Conservation (phyloP, 2,888 invertebrate genomes). For the Monochamus alternatus region DNA sequence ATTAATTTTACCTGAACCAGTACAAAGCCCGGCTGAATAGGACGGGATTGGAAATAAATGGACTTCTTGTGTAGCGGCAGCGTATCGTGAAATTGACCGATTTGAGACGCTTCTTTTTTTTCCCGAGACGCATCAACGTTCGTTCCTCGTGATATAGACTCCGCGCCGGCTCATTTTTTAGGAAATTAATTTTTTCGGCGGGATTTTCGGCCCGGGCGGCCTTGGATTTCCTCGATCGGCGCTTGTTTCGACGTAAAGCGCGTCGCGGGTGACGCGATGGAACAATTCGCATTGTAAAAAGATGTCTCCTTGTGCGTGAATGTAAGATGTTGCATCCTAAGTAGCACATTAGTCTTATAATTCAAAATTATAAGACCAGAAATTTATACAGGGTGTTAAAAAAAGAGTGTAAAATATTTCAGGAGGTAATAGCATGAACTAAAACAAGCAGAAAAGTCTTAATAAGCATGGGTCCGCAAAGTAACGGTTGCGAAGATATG, state of each 20-base stretch:
- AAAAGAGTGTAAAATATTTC: no score
- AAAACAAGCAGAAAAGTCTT: no score
- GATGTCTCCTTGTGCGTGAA: no score
- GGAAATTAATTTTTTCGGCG: conserved; percentile 21
- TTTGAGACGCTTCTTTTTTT: conserved; percentile 25
- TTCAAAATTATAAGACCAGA: no score
- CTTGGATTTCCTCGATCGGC: background rate
- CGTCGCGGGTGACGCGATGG: background rate
- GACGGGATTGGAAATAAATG: conserved; percentile 32
- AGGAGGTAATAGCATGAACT: no score
- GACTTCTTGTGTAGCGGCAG: conserved; percentile 29
- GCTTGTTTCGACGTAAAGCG: background rate
- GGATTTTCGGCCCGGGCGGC: conserved; percentile 1
- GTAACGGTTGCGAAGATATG: no score
- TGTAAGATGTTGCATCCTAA: no score
- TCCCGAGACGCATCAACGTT: conserved; percentile 1
- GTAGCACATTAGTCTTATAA: no score
- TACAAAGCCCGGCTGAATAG: conserved; percentile 19
- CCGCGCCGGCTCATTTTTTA: conserved; percentile 10
- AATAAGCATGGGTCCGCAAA: no score
- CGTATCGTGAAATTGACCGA: conserved; percentile 36
- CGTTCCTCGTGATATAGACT: conserved; percentile 24
- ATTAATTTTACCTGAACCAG: conserved; percentile 33
- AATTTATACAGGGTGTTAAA: no score
- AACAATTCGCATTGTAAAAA: no score